Base-by-base conservation (phyloP, 2,797 vertebrate species). In the Etheostoma nigrum region DNA sequence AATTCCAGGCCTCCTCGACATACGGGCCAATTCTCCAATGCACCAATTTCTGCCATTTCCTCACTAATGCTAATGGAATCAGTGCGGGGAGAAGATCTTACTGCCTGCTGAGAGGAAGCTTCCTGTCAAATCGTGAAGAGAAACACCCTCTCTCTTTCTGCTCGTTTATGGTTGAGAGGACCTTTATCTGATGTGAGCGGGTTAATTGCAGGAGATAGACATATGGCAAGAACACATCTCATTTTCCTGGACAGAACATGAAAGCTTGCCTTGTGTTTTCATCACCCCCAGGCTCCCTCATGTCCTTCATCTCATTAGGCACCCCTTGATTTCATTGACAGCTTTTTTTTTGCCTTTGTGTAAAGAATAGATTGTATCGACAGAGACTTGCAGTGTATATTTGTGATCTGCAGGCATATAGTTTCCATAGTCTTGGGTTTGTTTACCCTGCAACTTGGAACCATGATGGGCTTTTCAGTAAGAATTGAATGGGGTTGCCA, bases 21-120 rank as follows among this genome's bases (percentile, higher is more conserved):
- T 66, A 68, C 71, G 66, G 73, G 57, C 77, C 79, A 76, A 57
- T 83, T 80, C 75, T 74, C 81, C 73, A 58, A 67, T 65, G 63
- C 79, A 89, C 89, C 83, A 89, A 92, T 92, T 89, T 89, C 64
- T 86, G 79, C 73, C 79, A 81, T 89, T 91, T 84, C 72, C 67
- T 54, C 52, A 45, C 67, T 88, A 86, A 92, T 91, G 89, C 86
- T 84, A 82, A 87, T 87, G 67, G 86, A 89, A 84, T 87, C 67
- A 69, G 73, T 52, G 53, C 80, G 45, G 62, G 30, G 10, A 67
- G 62, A 75, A 33, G 74, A 69, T 74, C 62, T 54, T 52, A 23
- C 45, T 47, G 74, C 63, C 76, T 68, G 65, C 72, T 73, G 67
- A 77, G 73, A 81, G 73, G 48, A 40, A 27, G 45, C 67, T 60